Base-by-base conservation (phyloP, 2,888 invertebrate species). In the Drosophila seclusa region DNA sequence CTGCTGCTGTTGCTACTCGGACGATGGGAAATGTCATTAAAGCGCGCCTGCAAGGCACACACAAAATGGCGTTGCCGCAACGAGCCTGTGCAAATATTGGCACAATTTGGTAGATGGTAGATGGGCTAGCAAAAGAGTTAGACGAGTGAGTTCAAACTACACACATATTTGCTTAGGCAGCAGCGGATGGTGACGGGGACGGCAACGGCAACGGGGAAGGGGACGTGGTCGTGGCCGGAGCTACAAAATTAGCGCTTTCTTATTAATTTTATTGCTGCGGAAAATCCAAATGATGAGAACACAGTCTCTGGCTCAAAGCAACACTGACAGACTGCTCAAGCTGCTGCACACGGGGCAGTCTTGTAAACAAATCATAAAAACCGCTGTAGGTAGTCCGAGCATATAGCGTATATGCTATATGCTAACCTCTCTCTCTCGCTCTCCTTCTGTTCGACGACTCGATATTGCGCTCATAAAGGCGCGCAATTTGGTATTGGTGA, bases 261-360 rank as follows among this genome's bases (percentile, higher is more conserved):
- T 92, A 91, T 91, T 92, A 92, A 92, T 92, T 92, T 92, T 92
- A 92, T 92, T 91, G 83, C 91, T 78, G 84, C 83, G 89, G 84
- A 75, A 89, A 89, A 78, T 78, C 86, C 86, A 78, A 81, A 77
- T 73, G 85, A 85, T 87, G 83, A 84, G 87, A 76, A 68, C 67
- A 62, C 50, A 61, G 49, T 62, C 67, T 61, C 48, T 50, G 76
- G 54, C 62, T 54, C 18, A 55, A 50, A 62, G 52, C 21, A 32
- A 21, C 31, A 31, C 62, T 58, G 73, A 36, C 58, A 49, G 36
- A 67, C 84, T 60, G 57, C 21, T 36, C 55, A 36, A 42, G 38
- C 55, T 55, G 55, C 52, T 57, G 57, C 50, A n/a, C 64, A 69
- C 72, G 34, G 65, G 36, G 73, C 84, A 82, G 73, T 66, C 77